A percentile compares a stretch with the other conserved stretches of the same genome.
Evolutionary conservation across 2,888 invertebrate genomes (phyloP).

Genomic region (Lymantria dispar): DNA sequence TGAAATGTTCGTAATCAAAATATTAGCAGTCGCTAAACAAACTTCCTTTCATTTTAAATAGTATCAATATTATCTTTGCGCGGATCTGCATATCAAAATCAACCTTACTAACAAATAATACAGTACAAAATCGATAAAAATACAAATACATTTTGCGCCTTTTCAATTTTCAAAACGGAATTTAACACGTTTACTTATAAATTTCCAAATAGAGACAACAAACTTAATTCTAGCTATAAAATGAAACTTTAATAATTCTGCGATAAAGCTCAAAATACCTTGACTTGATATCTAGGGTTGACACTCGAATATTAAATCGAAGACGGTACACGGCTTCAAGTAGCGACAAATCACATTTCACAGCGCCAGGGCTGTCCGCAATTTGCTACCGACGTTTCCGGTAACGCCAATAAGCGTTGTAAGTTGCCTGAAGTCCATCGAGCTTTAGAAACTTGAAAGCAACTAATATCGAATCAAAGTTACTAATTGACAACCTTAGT

Average conservation of each 20-base stretch:
- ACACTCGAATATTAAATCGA: constrained; percentile 9
- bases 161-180: neutral
- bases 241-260: neutral
- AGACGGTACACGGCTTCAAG: constrained; percentile 20
- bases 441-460: neutral
- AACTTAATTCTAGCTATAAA: neutral
- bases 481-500: neutral
- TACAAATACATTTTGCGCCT: neutral
- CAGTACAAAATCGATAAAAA: neutral
- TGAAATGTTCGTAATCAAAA: constrained; percentile 8
- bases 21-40: constrained; percentile 10
- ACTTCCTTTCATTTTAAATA: constrained; percentile 1
- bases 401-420: constrained; percentile 15
- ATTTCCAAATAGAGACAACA: neutral
- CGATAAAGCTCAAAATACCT: neutral
- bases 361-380: constrained; percentile 18
- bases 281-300: neutral
- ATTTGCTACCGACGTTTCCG: constrained; percentile 17
- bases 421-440: neutral
- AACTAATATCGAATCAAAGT: neutral
- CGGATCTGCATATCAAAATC: neutral
- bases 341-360: constrained; percentile 40
- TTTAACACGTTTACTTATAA: neutral
- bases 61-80: neutral
- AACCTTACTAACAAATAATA: neutral